Evolutionary conservation across 2,113 vertebrate species (phyloP), one percentile per base, ranked within the genome.

Genomic region (Narcine bancroftii): DNA sequence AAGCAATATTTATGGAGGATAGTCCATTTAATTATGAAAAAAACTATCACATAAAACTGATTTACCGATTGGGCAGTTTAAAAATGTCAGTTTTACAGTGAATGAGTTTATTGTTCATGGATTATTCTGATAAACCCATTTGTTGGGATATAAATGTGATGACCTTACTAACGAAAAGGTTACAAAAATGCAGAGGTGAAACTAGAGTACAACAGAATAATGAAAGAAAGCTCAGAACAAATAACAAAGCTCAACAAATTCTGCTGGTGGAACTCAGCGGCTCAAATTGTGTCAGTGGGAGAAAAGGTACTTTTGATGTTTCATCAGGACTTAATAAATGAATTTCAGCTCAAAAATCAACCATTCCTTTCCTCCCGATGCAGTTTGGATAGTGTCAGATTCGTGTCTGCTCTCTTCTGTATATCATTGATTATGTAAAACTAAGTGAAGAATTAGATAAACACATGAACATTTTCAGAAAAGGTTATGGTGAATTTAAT

Each of bases 101-200:
- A n/a, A 87, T 13, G 56, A 56, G 53, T 36, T 87, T 36, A 87
- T 87, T 87, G 60, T 87, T 87, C 60, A 87, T 87, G 60, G 81
- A 87, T 63, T 87, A 21, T 63, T 21, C 50, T 60, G 81, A 87
- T 33, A 60, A 63, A 63, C 60, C 26, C 81, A 87, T 87, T 85
- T 85, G 29, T 50, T 85, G 56, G 56, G 17, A 60, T 60, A n/a
- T 36, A 87, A 87, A 36, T 60, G 56, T 60, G 60, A 87, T 56
- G 26, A 83, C 29, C 47, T 56, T 33, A n/a, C 2, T 19, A 10
- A 83, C 36, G 81, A 33, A 53, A 87, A 87, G 53, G 21, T 87
- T n/a, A 87, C 53, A 87, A n/a, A 36, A 60, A n/a, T 87, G 21
- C n/a, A 60, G 36, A 33, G 60, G 36, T 60, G 33, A 87, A 83